Percentiles rank a stretch among this genome's conserved stretches.
Evolutionary conservation across 92 coral and sea anemone genomes (phyloP).

Genomic region (Metridium senile): DNA sequence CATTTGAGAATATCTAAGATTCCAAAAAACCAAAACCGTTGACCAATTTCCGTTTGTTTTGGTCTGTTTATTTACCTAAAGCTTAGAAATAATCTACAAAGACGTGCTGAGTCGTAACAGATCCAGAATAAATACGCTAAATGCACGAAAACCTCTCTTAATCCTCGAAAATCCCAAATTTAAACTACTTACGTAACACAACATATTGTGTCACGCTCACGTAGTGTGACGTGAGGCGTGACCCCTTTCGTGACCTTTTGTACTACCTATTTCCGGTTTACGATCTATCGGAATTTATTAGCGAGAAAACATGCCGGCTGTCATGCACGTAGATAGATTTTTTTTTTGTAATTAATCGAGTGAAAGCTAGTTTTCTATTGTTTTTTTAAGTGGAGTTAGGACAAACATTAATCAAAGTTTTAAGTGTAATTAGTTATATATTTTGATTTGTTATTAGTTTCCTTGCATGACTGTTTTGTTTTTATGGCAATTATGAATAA

Average conservation of each 20-base stretch:
- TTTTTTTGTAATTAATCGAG: no score
- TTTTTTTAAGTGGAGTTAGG: no score
- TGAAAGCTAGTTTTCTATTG: no score
- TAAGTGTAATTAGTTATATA: no score
- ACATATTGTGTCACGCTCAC: not conserved
- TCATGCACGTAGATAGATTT: not conserved
- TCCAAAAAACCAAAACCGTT: not conserved
- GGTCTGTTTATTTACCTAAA: not conserved
- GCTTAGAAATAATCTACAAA: not conserved
- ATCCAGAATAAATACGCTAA: not conserved
- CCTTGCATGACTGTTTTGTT: no score
- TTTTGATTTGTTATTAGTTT: no score
- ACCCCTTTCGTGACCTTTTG: not conserved
- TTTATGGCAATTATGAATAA: no score
- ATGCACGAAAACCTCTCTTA: not conserved
- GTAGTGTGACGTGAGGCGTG: constrained; percentile 1
- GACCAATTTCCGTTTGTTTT: not conserved
- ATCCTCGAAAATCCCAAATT: not conserved
- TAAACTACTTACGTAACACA: not conserved
- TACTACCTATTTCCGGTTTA: not conserved
- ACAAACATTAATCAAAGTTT: no score
- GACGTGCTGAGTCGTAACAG: not conserved
- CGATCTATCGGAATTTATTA: no score
- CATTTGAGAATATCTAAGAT: not conserved
- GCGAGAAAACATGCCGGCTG: not conserved